Percentiles rank a stretch among this genome's conserved stretches.
Conservation (phyloP, 2,113 vertebrate species). For the Festucalex cinctus region DNA sequence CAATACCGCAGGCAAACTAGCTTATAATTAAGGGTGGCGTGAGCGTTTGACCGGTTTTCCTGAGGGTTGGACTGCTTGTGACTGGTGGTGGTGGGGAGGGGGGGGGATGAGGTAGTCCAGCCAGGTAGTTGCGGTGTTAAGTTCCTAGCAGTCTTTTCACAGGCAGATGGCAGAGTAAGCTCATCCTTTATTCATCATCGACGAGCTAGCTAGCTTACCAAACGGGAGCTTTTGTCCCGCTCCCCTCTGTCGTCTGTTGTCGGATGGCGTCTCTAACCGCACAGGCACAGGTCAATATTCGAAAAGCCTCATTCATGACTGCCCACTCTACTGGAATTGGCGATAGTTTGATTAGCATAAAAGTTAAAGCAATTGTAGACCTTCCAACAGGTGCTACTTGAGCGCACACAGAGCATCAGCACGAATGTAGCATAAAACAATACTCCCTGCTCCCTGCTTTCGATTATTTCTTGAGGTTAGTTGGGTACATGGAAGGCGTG, state of each 20-base stretch:
- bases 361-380: no score
- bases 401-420: no score
- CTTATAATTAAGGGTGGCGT: background rate
- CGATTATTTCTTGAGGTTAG: no score
- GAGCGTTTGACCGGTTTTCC: background rate
- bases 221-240: conserved; percentile 48
- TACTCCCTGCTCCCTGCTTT: no score
- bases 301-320: conserved; percentile 53
- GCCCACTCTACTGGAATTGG: conserved; percentile 9
- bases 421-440: no score
- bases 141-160: conserved; percentile 38
- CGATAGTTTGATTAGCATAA: background rate
- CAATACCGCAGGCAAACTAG: conserved; percentile 13
- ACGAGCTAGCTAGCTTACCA: conserved; percentile 20
- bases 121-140: conserved; percentile 32
- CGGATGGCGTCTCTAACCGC: conserved; percentile 28
- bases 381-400: no score
- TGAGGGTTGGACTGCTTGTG: background rate
- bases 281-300: conserved; percentile 54
- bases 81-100: background rate
- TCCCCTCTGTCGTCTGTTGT: conserved; percentile 42
- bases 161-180: conserved; percentile 47
- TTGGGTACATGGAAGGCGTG: no score
- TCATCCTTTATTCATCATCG: conserved; percentile 52
- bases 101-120: conserved; percentile 13